Base-by-base conservation (phyloP, 2,797 vertebrate genomes). In the Ptychadena robeensis region DNA sequence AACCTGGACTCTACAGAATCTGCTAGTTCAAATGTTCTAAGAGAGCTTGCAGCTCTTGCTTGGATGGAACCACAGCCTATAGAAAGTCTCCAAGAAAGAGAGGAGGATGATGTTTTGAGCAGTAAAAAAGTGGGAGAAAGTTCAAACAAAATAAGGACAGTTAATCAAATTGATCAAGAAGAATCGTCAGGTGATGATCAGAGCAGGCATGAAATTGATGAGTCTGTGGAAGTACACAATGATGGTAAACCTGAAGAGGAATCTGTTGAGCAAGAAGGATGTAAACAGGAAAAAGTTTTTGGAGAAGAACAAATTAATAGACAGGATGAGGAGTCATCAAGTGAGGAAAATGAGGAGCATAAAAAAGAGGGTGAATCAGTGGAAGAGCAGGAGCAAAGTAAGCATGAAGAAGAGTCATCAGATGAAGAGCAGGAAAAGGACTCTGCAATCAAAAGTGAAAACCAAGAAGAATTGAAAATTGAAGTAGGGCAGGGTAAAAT, bases 11-110 rank as follows among this genome's bases (percentile, higher is more conserved):
- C 92, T 86, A 89, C 93, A 12, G 90, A 92, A 28, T 91, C 93
- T 9, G 94, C 90, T 35, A 96, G 92, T 73, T 92, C 93, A 0
- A 93, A 95, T 81, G 93, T 94, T 86, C 91, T 93, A 66, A 92
- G 93, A 7, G 93, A 94, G 79, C 89, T 94, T 86, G 93, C 93
- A 72, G 94, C 93, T 28, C 87, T 94, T 48, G 91, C 93, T 0
- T 94, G 93, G 82, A 93, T 93, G 0, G 93, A 91, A 84, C 91
- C 92, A 40, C 91, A 93, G 90, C 72, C 84, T 7, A 67, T 66
- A 67, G 75, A 85, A 28, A 74, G 34, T 65, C 40, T 81, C 48
- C 73, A 83, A 25, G 86, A 85, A 69, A 44, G 82, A 18, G 76
- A 86, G 30, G 15, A 67, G 38, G 83, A 87, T 70, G 79, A 85